Percentiles rank a stretch among this genome's conserved stretches.
Conservation (phyloP, 2,113 vertebrate species). For the Chlorodrepanis virens region DNA sequence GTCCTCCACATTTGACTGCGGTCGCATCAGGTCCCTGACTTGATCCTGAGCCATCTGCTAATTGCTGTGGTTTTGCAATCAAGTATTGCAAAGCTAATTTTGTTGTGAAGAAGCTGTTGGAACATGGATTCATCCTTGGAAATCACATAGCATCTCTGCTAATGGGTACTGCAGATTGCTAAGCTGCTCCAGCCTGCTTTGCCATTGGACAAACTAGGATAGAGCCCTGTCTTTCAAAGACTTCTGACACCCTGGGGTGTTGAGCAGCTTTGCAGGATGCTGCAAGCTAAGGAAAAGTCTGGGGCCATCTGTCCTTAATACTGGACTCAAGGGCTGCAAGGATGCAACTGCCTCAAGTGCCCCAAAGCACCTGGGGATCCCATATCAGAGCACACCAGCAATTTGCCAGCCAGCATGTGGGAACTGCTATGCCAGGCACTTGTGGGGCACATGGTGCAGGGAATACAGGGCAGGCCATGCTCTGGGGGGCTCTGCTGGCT, state of each 20-base stretch:
- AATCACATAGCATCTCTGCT: background rate
- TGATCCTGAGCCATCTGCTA: slow-evolving; percentile 52
- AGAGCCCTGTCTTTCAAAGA: background rate
- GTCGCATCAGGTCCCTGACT: slow-evolving; percentile 21
- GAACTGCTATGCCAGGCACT: background rate
- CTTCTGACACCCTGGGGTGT: background rate
- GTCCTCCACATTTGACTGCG: background rate
- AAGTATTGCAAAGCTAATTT: slow-evolving; percentile 42
- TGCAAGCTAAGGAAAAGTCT: background rate
- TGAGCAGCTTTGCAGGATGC: background rate
- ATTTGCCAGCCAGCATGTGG: background rate
- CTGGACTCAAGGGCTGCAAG: background rate
- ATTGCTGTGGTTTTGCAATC: slow-evolving; percentile 33
- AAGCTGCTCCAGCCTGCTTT: background rate
- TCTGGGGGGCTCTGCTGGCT: background rate
- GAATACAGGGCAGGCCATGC: background rate
- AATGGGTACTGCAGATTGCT: slow-evolving; percentile 3
- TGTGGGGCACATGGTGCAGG: background rate
- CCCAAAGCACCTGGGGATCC: background rate
- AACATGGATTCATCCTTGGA: slow-evolving; percentile 29
- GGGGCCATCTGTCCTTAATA: background rate
- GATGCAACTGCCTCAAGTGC: background rate
- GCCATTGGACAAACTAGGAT: background rate
- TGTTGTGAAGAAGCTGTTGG: slow-evolving; percentile 28
- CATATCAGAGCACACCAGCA: background rate